Base-by-base conservation (phyloP, 1,140 invertebrate genomes). In the Cardiocondyla obscurior region DNA sequence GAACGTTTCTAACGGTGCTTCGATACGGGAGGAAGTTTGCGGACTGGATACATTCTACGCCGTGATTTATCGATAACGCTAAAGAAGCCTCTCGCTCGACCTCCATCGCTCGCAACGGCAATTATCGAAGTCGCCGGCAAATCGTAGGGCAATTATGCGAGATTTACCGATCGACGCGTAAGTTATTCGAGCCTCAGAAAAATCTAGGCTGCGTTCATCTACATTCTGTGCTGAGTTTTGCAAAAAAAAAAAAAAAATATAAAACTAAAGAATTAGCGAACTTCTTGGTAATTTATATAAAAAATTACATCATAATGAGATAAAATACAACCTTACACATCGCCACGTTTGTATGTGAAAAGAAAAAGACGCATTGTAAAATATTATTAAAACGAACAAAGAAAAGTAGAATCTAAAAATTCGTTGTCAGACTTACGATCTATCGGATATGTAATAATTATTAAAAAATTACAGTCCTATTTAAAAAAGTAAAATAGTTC, bases 1-100 rank as follows among this genome's bases (percentile, higher is more conserved):
- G 28, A 46, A 25, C 67, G 64, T 42, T 19, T 69, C 14, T 67
- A 81, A 84, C 82, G 60, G 25, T 53, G 64, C 30, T 62, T 36
- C 55, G n/a, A 46, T 44, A 55, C 42, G 25, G 7, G 16, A 69
- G 67, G 44, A 22, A 82, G 55, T 60, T 72, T 22, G 25, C 36
- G 28, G 33, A 62, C 28, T 49, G 72, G 44, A 30, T 55, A 51
- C 25, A 81, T 81, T 77, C 67, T 30, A 25, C 16, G 55, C 12
- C 28, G 49, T 83, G 42, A 87, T 87, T 86, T 83, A 82, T 82
- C 53, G 42, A 33, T 77, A 77, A 64, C 62, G 83, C 53, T 62
- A 16, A 46, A 58, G 25, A 28, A 69, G 30, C 12, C 28, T 51
- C 36, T 25, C 36, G 60, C 42, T 25, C 14, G 16, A 33, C 73